Base-by-base conservation (phyloP, 2,888 invertebrate genomes). In the Polydrusus tereticollis region DNA sequence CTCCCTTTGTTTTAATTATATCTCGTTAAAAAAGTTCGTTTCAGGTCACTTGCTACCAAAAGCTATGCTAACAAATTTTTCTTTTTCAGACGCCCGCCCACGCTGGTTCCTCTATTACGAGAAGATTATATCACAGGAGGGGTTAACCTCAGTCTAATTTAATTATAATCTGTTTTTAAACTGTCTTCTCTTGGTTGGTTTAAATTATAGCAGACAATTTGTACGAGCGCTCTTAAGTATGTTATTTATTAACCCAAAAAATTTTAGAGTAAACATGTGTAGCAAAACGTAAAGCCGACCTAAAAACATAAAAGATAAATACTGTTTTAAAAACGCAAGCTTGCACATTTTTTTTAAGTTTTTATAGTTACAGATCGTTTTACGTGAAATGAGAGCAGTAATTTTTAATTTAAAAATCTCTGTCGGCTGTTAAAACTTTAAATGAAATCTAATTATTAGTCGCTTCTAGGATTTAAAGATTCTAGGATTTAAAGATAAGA, bases 71-170 rank as follows among this genome's bases (percentile, higher is more conserved):
- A 55, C 29, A 14, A 1, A 18, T 55, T 55, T 55, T 55, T 29
- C 26, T 52, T 29, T 88, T 88, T 20, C 89, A 91, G 91, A 84
- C 90, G 90, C 84, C 85, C 90, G 78, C 86, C 90, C 80, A 86
- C 87, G 69, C 86, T 91, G 78, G 88, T 91, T 80, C 91, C 91
- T 75, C 87, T 91, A 78, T 87, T 91, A 83, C 86, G 91, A 77
- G 91, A 91, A 79, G 91, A 91, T 78, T 90, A 90, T 83, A 88
- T 91, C 77, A 87, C 90, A 58, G 90, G 90, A 70, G 88, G 90
- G 43, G 90, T 85, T 77, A 85, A 85, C 78, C 81, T 85, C 63
- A 85, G 85, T 76, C 79, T 85, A 80, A 84, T 85, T 81, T 85
- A 85, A 84, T 63, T 63, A 63, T 63, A 63, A 38, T 55, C 16